Conservation (phyloP, 2,888 invertebrate genomes). For the Tiliacea citrago region DNA sequence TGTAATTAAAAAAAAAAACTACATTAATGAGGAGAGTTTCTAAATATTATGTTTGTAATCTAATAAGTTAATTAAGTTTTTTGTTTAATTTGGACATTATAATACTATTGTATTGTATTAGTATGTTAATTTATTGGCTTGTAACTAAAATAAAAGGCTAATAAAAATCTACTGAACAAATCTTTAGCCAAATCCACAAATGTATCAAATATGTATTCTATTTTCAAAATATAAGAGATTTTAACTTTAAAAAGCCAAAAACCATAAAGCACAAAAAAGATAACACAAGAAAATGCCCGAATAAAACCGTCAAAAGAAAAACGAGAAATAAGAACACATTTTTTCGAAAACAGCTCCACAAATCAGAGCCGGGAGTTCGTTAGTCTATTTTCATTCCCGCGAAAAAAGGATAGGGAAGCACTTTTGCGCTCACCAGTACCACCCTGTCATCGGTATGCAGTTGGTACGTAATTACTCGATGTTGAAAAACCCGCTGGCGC, state of each 20-base stretch:
- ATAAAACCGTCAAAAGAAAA: slow-evolving; percentile 27
- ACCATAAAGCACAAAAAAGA: slow-evolving; percentile 1
- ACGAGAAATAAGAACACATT: slow-evolving; percentile 15
- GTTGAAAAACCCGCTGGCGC: slow-evolving; percentile 64
- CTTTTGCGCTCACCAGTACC: slow-evolving; percentile 64
- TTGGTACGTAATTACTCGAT: slow-evolving; percentile 66
- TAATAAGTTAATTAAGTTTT: slow-evolving; percentile 17
- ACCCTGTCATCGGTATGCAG: slow-evolving; percentile 70
- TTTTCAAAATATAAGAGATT: not conserved
- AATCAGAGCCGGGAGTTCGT: slow-evolving; percentile 57
- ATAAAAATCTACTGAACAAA: not conserved
- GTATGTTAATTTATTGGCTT: not conserved
- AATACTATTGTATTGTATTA: not conserved
- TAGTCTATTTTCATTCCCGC: slow-evolving; percentile 58
- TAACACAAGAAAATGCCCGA: not conserved
- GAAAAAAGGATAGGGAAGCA: slow-evolving; percentile 53
- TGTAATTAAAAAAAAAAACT: slow-evolving; percentile 48
- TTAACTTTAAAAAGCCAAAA: not conserved
- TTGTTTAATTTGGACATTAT: not conserved
- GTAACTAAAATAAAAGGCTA: not conserved
- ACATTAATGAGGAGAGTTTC: slow-evolving; percentile 26
- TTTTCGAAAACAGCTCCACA: slow-evolving; percentile 45
- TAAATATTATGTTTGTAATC: slow-evolving; percentile 31
- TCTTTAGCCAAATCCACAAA: not conserved
- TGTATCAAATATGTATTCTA: not conserved